Base-by-base conservation (phyloP, 2,797 vertebrate species). In the Todus mexicanus region DNA sequence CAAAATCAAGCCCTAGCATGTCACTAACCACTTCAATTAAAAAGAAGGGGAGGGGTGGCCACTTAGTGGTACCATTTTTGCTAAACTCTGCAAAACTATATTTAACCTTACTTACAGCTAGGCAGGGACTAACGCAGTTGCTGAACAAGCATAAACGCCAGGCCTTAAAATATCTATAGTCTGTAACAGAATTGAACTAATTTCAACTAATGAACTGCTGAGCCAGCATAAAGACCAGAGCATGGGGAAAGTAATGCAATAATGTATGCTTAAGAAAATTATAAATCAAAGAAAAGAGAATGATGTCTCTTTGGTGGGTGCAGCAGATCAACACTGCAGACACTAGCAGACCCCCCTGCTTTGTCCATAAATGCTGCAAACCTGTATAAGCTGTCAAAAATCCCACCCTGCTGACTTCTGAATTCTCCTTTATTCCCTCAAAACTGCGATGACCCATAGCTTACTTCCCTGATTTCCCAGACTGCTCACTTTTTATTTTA, bases 171-270 rank as follows among this genome's bases (percentile, higher is more conserved):
- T 72, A 92, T 80, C 84, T 57, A 25, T 33, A 61, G 35, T 57
- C 78, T 87, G 61, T 54, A 87, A 85, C n/a, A 68, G 82, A 91
- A 80, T 75, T 80, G 70, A 96, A 92, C 69, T 91, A 54, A 95
- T 94, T 95, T 92, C 59, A 91, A 85, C 84, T 87, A 92, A 92
- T 69, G 89, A 91, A 92, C 70, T 91, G 96, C 93, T 93, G 89
- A 95, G 84, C 27, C 70, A 94, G 96, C 84, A 0, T 7, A 72
- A 83, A 69, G 69, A 85, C 61, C 15, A 77, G 69, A 83, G 51
- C 59, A 85, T 7, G 12, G 18, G 35, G 42, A 68, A 84, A 11
- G 16, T 74, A 79, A 90, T 80, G 68, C 57, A 84, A 20, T 93
- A 89, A 92, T 1, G 1, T 38, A 48, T 13, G 45, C 43, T 82